Percentiles rank a stretch among this genome's conserved stretches.
phyloP scores from a whole-genome alignment of 2,797 vertebrate species.

The Petrocephalus schoutedeni region DNA sequence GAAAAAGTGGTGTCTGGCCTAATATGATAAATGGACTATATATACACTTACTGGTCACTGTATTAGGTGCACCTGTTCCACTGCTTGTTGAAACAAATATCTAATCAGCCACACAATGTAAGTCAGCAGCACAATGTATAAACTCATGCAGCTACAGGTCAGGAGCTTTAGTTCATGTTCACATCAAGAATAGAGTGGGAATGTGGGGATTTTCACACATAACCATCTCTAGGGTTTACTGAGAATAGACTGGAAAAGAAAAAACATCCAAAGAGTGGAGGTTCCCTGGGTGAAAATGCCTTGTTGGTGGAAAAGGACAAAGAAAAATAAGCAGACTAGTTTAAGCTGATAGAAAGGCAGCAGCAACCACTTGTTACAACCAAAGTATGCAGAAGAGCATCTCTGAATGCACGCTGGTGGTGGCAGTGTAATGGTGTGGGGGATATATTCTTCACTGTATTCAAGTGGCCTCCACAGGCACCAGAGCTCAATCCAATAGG shows the following conservation, averaged over 20 bases:
- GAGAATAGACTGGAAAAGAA: background rate
- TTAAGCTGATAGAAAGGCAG: background rate
- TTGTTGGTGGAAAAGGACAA: background rate
- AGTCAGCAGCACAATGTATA: no score
- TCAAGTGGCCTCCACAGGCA: no score
- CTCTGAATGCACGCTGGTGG: no score
- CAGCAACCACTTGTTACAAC: background rate
- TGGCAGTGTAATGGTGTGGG: no score
- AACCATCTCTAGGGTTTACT: background rate
- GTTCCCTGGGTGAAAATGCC: background rate
- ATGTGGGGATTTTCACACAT: no score
- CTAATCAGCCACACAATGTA: no score
- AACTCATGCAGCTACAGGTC: no score
- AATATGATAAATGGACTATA: background rate
- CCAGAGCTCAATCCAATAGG: no score
- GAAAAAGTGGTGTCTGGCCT: no score
- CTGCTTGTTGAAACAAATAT: background rate
- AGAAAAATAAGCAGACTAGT: background rate
- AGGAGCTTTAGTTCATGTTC: no score
- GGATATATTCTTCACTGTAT: no score
- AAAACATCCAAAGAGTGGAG: background rate
- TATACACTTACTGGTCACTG: background rate
- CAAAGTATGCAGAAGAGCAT: background rate
- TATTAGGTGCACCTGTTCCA: background rate
- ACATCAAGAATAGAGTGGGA: background rate